Percentiles rank a stretch among this genome's conserved stretches.
phyloP scores from a whole-genome alignment of 64 coral and sea anemone genomes.

The Dendrophyllia cribrosa region DNA sequence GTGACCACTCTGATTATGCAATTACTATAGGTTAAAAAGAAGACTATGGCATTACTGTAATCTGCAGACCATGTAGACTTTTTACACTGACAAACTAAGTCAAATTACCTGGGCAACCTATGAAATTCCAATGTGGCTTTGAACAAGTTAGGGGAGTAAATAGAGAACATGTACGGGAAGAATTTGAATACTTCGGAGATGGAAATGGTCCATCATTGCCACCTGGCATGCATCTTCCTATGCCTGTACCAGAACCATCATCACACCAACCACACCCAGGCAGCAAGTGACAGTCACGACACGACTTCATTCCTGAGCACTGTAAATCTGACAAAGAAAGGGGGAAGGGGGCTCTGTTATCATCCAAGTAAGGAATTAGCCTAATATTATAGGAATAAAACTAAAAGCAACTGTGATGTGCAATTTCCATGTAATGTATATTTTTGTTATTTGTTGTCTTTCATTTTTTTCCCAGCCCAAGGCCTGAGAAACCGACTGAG shows the following conservation, averaged over 20 bases:
- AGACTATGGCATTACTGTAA: too few relatives aligned
- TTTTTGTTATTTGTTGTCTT: too few relatives aligned
- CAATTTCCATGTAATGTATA: too few relatives aligned
- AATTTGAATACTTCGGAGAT: neutral
- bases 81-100: neutral
- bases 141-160: neutral
- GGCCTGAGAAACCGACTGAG: too few relatives aligned
- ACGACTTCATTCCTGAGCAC: slow-evolving; percentile 76
- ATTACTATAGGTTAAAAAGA: too few relatives aligned
- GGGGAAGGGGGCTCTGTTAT: neutral
- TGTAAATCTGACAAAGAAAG: neutral
- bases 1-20: too few relatives aligned
- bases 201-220: slow-evolving; percentile 28
- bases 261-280: slow-evolving; percentile 99
- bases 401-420: too few relatives aligned
- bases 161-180: neutral
- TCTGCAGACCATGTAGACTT: too few relatives aligned
- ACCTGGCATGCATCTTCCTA: slow-evolving; percentile 68
- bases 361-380: neutral
- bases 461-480: too few relatives aligned
- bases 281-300: slow-evolving; percentile 84
- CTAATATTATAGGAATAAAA: too few relatives aligned
- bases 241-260: slow-evolving; percentile 76
- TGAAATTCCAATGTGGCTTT: slow-evolving; percentile 54
- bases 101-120: slow-evolving; percentile 71